phyloP scores from a whole-genome alignment of 2,113 vertebrate genomes.

The Alces alces region DNA sequence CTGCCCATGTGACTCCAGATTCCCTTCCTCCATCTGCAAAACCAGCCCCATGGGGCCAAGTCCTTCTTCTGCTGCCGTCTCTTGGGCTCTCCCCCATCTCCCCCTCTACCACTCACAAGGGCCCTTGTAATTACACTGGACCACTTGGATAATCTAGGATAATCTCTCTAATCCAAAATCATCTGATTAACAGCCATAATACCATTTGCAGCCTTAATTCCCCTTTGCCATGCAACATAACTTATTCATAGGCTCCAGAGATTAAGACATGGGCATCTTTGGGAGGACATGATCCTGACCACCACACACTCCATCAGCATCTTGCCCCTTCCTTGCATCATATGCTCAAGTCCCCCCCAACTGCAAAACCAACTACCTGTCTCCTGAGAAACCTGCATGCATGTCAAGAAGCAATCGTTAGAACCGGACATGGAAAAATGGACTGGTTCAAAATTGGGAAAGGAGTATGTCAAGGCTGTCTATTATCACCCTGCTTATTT shows the following conservation, averaged over 20 bases:
- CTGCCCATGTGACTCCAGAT: rapidly evolving
- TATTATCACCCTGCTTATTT: neutral
- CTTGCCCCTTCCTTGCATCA: neutral
- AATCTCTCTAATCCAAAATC: neutral
- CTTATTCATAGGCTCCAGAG: neutral
- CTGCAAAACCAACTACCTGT: neutral
- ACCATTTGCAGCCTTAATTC: neutral
- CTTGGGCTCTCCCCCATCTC: neutral
- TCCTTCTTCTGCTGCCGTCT: neutral
- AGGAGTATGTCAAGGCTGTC: neutral
- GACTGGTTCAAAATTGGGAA: neutral
- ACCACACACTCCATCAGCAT: neutral
- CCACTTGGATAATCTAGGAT: neutral
- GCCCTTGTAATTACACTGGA: neutral
- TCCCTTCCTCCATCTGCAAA: neutral
- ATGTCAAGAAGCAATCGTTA: neutral
- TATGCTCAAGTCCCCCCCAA: too few relatives aligned
- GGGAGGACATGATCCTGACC: neutral
- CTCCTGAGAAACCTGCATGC: neutral
- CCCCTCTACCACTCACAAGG: neutral
- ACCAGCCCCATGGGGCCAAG: neutral
- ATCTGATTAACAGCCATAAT: neutral
- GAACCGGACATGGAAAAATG: neutral
- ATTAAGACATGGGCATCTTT: neutral
- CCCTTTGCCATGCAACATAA: neutral